Evolutionary conservation across 2,888 invertebrate species (phyloP), one percentile per base, ranked within the genome.

Genomic region (Gymnocheta viridis): DNA sequence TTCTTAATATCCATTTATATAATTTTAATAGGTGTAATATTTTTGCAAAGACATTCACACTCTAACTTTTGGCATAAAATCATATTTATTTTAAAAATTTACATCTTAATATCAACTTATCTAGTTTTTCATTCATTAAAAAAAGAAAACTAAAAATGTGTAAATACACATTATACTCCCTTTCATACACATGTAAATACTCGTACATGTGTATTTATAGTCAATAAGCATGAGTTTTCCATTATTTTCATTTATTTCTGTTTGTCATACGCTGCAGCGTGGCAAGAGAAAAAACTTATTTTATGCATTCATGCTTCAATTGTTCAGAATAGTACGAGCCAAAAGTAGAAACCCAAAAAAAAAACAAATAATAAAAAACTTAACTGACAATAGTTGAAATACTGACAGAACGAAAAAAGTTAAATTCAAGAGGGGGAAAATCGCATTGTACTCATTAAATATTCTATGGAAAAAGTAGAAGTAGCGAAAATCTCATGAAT

Each of bases 321-420:
- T 70, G 66, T 60, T 81, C 12, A 70, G 58, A 74, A 74, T 74
- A 80, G 69, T 77, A 80, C 27, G 44, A 78, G 64, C 47, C 54
- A 62, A 64, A 24, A 58, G 58, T 3, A 19, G 10, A 35, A n/a
- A n/a, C n/a, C n/a, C n/a, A n/a, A n/a, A n/a, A 41, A 58, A 14
- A 73, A 49, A 51, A 29, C n/a, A n/a, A n/a, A n/a, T n/a, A n/a
- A n/a, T n/a, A 66, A 58, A 67, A 67, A 29, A 44, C 47, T 10
- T n/a, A 17, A 77, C 82, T 62, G 60, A 54, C 74, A 73, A 76
- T 82, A 82, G 82, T 58, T 67, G 27, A 74, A 77, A 73, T 27
- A 66, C 47, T 79, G 77, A 73, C 73, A 79, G 62, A n/a, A 77
- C 58, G 32, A 2, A 54, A 54, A 60, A 44, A 49, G 19, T 22